Evolutionary conservation across 2,797 vertebrate genomes (phyloP).

Genomic region (Hephaestus fuliginosus): DNA sequence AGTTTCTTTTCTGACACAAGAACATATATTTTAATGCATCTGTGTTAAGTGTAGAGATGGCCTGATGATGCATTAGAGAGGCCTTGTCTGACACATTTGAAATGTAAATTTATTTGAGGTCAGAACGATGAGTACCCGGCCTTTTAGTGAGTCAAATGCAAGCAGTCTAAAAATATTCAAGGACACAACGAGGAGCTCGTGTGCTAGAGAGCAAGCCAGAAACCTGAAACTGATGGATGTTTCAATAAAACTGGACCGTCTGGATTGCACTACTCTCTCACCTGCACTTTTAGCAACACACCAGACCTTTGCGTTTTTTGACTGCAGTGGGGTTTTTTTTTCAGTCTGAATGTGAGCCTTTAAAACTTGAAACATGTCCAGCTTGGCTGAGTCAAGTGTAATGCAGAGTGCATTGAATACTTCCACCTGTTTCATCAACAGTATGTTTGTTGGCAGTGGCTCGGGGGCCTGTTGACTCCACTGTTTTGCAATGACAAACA

Average conservation of each 20-base stretch:
- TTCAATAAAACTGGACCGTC: background rate
- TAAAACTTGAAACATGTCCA: constrained; percentile 4
- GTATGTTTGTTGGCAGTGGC: constrained; percentile 41
- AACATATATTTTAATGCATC: background rate
- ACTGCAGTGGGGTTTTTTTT: accelerated
- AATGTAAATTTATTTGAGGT: background rate
- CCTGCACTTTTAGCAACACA: background rate
- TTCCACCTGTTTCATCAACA: constrained; percentile 55
- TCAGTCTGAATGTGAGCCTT: background rate
- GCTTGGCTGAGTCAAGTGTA: constrained; percentile 1
- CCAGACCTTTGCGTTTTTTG: background rate
- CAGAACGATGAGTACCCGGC: background rate
- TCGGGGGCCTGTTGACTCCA: constrained; percentile 54
- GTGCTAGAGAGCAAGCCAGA: background rate
- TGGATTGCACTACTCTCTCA: background rate
- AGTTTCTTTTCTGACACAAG: background rate
- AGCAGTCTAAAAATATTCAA: background rate
- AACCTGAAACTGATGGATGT: background rate
- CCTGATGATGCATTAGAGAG: background rate
- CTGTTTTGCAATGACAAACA: constrained; percentile 63
- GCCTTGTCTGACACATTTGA: background rate
- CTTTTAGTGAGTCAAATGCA: background rate
- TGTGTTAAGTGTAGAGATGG: background rate
- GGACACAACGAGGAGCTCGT: background rate
- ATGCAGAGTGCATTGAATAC: constrained; percentile 17